Evolutionary conservation across 2,888 invertebrate genomes (phyloP).

Genomic region (Leptarthrus brevirostris): DNA sequence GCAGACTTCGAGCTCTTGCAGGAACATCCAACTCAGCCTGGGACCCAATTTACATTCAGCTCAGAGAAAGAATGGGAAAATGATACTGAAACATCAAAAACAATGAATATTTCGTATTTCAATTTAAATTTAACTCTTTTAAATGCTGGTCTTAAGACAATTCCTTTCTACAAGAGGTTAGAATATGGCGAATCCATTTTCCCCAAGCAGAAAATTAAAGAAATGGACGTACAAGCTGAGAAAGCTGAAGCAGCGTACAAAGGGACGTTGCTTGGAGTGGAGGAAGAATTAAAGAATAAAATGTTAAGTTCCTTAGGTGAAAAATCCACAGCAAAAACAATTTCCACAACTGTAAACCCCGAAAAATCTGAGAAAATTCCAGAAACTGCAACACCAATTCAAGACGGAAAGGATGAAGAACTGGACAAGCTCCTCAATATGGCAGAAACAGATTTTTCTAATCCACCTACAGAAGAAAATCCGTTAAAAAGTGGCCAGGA

Average conservation of each 20-base stretch:
- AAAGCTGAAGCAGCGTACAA: slow-evolving; percentile 61
- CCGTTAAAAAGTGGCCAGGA: slow-evolving; percentile 41
- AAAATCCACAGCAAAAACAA: slow-evolving; percentile 55
- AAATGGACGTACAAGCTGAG: slow-evolving; percentile 62
- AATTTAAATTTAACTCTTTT: slow-evolving; percentile 66
- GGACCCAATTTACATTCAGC: slow-evolving; percentile 66
- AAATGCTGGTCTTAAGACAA: slow-evolving; percentile 66
- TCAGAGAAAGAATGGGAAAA: slow-evolving; percentile 68
- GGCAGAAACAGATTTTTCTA: slow-evolving; percentile 54
- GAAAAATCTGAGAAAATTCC: neutral
- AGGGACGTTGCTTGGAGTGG: slow-evolving; percentile 57
- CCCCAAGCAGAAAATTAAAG: slow-evolving; percentile 61
- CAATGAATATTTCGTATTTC: slow-evolving; percentile 63
- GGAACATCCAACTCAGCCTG: slow-evolving; percentile 63
- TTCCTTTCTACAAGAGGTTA: slow-evolving; percentile 68
- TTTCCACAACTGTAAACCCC: slow-evolving; percentile 16
- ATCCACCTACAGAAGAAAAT: slow-evolving; percentile 38
- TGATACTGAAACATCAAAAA: slow-evolving; percentile 60
- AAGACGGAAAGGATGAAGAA: slow-evolving; percentile 58
- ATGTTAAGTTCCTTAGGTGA: slow-evolving; percentile 54
- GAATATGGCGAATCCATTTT: slow-evolving; percentile 65
- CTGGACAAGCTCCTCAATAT: slow-evolving; percentile 62
- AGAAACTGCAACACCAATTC: neutral
- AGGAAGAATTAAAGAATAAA: slow-evolving; percentile 56
- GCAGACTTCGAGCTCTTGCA: slow-evolving; percentile 65